Conservation (phyloP, 2,797 vertebrate species). For the Anguilla megastoma region DNA sequence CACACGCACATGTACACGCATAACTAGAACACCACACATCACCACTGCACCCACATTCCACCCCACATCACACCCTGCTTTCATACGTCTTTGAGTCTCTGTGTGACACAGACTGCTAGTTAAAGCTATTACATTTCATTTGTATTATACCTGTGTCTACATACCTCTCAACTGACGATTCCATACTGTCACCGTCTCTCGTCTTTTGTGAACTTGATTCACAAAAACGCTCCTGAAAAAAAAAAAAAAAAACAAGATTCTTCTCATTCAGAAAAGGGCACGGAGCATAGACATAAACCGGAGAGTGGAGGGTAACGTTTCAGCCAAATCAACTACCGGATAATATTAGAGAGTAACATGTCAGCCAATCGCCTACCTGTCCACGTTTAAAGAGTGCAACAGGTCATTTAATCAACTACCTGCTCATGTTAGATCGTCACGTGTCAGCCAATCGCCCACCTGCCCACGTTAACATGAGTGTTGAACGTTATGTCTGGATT, state of each 20-base stretch:
- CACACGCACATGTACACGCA: no score
- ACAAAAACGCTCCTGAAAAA: conserved; percentile 65
- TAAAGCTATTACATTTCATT: not conserved
- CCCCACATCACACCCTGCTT: not conserved
- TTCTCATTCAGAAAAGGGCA: not conserved
- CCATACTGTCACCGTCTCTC: conserved; percentile 66
- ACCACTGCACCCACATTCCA: not conserved
- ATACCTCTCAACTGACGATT: conserved; percentile 76
- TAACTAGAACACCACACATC: no score
- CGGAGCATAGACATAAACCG: not conserved
- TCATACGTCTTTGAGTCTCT: not conserved
- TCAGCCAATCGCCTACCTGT: not conserved
- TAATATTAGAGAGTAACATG: not conserved
- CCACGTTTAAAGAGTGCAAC: not conserved
- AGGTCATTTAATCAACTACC: not conserved
- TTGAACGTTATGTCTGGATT: not conserved
- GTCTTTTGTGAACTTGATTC: conserved; percentile 55
- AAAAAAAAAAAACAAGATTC: not conserved
- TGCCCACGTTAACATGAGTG: not conserved
- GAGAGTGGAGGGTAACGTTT: not conserved
- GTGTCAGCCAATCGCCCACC: not conserved
- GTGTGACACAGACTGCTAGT: not conserved
- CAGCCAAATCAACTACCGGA: not conserved
- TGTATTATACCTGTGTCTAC: conserved; percentile 4
- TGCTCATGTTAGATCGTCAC: not conserved